Evolutionary conservation across 2,888 invertebrate genomes (phyloP).

Genomic region (Elmis aenea): DNA sequence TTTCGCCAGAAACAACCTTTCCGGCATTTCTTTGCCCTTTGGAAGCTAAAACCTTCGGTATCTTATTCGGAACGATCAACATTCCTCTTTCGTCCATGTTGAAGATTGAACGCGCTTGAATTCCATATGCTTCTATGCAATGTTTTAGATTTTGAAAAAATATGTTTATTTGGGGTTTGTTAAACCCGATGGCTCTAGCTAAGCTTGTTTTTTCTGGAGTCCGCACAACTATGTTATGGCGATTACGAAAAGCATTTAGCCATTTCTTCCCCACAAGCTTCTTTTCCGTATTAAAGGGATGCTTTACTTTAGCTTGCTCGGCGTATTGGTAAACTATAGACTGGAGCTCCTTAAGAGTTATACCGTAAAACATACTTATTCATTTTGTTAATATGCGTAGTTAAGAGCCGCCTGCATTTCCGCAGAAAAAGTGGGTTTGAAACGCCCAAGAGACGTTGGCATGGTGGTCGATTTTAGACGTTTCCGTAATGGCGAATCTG

Average conservation of each 20-base stretch:
- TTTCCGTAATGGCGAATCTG: constrained; percentile 23
- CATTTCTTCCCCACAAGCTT: constrained; percentile 23
- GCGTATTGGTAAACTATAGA: constrained; percentile 7
- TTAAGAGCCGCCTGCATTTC: constrained; percentile 21
- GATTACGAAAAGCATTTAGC: constrained; percentile 13
- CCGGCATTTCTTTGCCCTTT: constrained; percentile 28
- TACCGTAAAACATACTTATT: constrained; percentile 10
- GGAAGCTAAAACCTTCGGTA: constrained; percentile 24
- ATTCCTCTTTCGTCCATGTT: constrained; percentile 29
- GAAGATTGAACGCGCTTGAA: constrained; percentile 22
- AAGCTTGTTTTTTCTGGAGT: constrained; percentile 17
- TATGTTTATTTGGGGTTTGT: constrained; percentile 27
- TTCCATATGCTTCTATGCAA: too few species aligned
- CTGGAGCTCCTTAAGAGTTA: constrained; percentile 9
- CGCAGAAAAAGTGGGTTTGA: constrained; percentile 11
- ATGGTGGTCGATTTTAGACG: constrained; percentile 19
- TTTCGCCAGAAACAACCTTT: constrained; percentile 26
- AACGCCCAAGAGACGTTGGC: constrained; percentile 19
- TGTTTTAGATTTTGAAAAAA: constrained; percentile 27
- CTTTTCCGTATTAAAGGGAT: constrained; percentile 18
- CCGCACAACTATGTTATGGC: constrained; percentile 16
- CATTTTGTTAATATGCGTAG: too few species aligned
- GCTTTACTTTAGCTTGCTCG: constrained; percentile 13
- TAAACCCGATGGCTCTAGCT: constrained; percentile 30
- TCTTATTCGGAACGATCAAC: constrained; percentile 29